Evolutionary conservation across 1,140 invertebrate species (phyloP).

Genomic region (Drosophila nikananu): DNA sequence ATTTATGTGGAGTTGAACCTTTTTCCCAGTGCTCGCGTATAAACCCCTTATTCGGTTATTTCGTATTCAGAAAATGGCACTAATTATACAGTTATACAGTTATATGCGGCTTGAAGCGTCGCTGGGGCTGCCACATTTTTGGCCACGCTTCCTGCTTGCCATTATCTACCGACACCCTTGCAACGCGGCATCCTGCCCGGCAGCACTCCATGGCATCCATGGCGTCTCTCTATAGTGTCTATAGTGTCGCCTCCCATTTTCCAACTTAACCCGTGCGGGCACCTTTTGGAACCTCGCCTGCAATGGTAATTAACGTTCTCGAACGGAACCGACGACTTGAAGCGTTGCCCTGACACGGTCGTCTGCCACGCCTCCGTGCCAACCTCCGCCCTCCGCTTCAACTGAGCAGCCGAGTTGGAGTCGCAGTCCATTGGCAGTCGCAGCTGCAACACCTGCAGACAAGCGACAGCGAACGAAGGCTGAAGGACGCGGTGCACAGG

Average conservation of each 20-base stretch:
- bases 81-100: conserved; percentile 79
- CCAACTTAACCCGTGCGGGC: conserved; percentile 16
- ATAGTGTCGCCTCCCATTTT: conserved; percentile 17
- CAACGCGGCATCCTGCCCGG: conserved; percentile 25
- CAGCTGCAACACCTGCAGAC: conserved; percentile 78
- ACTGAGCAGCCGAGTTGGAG: conserved; percentile 34
- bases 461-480: conserved; percentile 43
- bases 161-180: conserved; percentile 52
- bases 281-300: conserved; percentile 35
- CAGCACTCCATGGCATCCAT: conserved; percentile 7
- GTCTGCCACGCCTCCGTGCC: conserved; percentile 23
- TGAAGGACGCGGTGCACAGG: conserved; percentile 50
- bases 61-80: conserved; percentile 76
- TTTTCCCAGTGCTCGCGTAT: conserved; percentile 23
- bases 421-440: conserved; percentile 57
- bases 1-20: not conserved
- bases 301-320: conserved; percentile 81
- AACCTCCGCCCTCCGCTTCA: conserved; percentile 1
- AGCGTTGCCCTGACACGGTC: conserved; percentile 53
- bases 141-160: conserved; percentile 68
- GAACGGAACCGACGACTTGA: conserved; percentile 81
- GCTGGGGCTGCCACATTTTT: conserved; percentile 60
- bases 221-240: conserved; percentile 12
- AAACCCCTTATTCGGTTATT: conserved; percentile 75
- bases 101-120: conserved; percentile 52